phyloP scores from a whole-genome alignment of 2,113 vertebrate species.

The Scytalopus superciliaris region DNA sequence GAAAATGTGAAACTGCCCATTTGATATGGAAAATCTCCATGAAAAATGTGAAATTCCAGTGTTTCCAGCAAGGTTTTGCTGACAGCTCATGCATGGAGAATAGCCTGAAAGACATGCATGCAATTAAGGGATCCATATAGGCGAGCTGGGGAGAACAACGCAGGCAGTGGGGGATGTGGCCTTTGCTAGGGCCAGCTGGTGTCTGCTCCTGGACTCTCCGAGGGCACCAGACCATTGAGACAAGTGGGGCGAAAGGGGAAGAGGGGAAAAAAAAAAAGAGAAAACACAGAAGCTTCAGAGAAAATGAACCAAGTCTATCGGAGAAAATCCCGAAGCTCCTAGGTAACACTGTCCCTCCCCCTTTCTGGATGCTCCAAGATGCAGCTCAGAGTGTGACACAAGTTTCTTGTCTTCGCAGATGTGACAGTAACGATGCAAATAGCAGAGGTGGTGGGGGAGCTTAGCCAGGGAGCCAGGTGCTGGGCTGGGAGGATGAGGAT shows the following conservation, averaged over 20 bases:
- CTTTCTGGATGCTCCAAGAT: neutral
- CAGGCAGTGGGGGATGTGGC: conserved; percentile 64
- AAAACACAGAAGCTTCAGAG: conserved; percentile 50
- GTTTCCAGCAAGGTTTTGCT: conserved; percentile 67
- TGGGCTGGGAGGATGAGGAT: neutral
- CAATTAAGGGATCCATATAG: conserved; percentile 50
- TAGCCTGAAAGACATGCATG: conserved; percentile 67
- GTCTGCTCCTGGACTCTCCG: conserved; percentile 46
- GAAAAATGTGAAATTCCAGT: conserved; percentile 69
- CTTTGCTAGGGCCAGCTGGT: conserved; percentile 65
- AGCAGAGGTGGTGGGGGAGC: neutral
- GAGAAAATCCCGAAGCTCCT: conserved; percentile 44
- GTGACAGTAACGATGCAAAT: neutral
- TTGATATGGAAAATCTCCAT: conserved; percentile 62
- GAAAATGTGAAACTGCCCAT: conserved; percentile 55
- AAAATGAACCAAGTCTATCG: conserved; percentile 32
- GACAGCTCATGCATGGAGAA: conserved; percentile 68
- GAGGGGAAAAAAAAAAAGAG: neutral
- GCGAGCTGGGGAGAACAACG: conserved; percentile 22
- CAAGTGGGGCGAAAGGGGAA: conserved; percentile 10
- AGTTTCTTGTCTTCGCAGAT: neutral
- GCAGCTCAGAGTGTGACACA: neutral
- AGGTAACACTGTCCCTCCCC: neutral
- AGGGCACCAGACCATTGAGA: conserved; percentile 62
- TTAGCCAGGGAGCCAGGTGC: neutral